These are phyloP conservation scores for Himalopsyche japonica DNA, from an alignment of 2,888 invertebrate species.

Conservation along the genomic window DNA sequence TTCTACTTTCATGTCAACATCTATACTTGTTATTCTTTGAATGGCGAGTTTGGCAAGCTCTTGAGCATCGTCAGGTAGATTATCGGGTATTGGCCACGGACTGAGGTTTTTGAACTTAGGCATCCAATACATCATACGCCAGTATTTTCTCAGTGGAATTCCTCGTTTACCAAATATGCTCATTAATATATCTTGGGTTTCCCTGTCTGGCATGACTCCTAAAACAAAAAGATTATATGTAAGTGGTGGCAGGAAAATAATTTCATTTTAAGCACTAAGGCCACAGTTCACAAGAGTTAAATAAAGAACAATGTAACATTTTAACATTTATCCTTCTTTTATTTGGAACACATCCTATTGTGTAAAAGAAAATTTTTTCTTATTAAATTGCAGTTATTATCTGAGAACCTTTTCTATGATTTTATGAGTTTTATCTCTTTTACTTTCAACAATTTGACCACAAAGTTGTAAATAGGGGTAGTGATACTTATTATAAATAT, in stretches of 20 bases:
- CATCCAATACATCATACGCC: conserved; percentile 88
- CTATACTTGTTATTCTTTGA: conserved; percentile 80
- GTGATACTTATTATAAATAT: neutral
- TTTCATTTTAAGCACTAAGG: neutral
- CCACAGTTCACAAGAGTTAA: no score
- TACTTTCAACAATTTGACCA: no score
- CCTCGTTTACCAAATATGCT: conserved; percentile 83
- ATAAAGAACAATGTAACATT: no score
- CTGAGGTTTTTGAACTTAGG: conserved; percentile 91
- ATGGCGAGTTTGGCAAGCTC: conserved; percentile 84
- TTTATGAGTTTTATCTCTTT: no score
- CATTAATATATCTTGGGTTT: conserved; percentile 80
- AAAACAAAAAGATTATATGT: neutral
- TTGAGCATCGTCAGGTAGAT: conserved; percentile 74
- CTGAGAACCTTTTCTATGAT: no score
- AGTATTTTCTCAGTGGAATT: conserved; percentile 71
- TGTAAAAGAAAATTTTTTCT: no score
- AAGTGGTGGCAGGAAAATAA: neutral
- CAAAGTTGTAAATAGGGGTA: neutral
- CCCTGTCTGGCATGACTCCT: conserved; percentile 90
- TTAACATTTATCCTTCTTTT: no score
- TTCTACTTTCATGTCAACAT: conserved; percentile 69
- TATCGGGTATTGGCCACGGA: conserved; percentile 81
- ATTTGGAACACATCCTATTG: no score
- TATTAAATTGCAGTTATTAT: no score